phyloP scores from a whole-genome alignment of 35 echinoderm and acorn worm species.

The Chiridota heheva region DNA sequence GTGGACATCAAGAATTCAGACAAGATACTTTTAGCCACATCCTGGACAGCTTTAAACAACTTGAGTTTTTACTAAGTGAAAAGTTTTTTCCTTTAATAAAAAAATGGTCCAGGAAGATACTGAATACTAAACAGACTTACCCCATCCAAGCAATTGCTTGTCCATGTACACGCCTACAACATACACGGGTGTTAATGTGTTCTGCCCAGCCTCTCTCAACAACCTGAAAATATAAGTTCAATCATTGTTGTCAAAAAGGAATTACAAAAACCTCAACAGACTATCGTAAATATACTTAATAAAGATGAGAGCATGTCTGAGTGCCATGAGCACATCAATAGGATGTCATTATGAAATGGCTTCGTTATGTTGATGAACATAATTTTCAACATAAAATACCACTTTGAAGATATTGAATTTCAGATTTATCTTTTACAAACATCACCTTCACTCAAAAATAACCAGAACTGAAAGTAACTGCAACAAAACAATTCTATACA shows the following conservation, averaged over 20 bases:
- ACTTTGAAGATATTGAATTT: no score
- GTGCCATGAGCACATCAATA: no score
- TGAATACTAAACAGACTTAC: constrained; percentile 67
- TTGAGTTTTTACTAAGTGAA: background rate
- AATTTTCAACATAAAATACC: no score
- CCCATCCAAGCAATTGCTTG: constrained; percentile 82
- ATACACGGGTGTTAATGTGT: constrained; percentile 67
- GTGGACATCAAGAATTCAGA: background rate
- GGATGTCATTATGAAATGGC: no score
- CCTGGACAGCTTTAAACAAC: background rate
- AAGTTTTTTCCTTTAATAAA: background rate
- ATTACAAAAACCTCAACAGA: background rate
- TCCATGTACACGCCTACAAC: constrained; percentile 91
- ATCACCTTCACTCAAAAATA: no score
- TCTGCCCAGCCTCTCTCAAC: constrained; percentile 65
- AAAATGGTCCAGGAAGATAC: background rate
- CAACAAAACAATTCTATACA: no score
- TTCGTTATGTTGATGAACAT: no score
- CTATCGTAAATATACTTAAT: no score
- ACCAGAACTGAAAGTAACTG: no score
- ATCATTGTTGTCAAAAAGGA: background rate
- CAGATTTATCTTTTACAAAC: no score
- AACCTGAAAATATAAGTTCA: constrained; percentile 42
- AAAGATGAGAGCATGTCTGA: no score
- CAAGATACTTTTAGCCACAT: background rate